phyloP scores from a whole-genome alignment of 2,797 vertebrate genomes.

The Helarctos malayanus region DNA sequence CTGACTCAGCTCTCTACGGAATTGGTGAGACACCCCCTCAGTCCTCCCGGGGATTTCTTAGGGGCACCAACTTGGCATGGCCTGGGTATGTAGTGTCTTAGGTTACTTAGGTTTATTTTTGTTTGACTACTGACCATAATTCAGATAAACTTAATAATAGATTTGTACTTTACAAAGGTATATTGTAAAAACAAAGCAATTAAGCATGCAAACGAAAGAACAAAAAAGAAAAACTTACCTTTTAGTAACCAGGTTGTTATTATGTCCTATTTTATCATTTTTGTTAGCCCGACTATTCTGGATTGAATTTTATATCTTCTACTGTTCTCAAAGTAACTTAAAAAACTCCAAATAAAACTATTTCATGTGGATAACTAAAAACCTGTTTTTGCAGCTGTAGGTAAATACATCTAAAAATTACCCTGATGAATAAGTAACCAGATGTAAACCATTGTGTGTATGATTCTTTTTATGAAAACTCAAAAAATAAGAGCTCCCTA shows the following conservation, averaged over 20 bases:
- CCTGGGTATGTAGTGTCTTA: neutral
- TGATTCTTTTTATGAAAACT: constrained; percentile 54
- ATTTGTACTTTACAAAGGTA: constrained; percentile 32
- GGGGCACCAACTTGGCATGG: neutral
- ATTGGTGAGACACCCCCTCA: neutral
- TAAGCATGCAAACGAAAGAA: neutral
- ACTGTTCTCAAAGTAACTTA: constrained; percentile 15
- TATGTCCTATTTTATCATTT: neutral
- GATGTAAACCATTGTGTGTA: neutral
- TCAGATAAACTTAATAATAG: constrained; percentile 36
- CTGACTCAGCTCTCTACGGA: constrained; percentile 67
- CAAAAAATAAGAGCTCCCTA: neutral
- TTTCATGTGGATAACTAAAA: constrained; percentile 47
- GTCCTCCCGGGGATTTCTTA: constrained; percentile 47
- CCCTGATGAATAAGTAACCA: constrained; percentile 14
- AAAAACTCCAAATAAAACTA: neutral
- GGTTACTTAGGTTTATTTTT: constrained; percentile 51
- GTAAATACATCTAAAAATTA: constrained; percentile 34
- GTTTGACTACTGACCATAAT: constrained; percentile 7
- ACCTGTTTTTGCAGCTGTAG: neutral
- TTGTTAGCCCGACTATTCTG: neutral
- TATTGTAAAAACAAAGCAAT: constrained; percentile 49
- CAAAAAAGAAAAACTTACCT: neutral
- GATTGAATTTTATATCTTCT: constrained; percentile 13
- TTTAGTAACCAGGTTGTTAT: neutral